Base-by-base conservation (phyloP, 2,888 invertebrate species). In the Pristionchus arcanus region DNA sequence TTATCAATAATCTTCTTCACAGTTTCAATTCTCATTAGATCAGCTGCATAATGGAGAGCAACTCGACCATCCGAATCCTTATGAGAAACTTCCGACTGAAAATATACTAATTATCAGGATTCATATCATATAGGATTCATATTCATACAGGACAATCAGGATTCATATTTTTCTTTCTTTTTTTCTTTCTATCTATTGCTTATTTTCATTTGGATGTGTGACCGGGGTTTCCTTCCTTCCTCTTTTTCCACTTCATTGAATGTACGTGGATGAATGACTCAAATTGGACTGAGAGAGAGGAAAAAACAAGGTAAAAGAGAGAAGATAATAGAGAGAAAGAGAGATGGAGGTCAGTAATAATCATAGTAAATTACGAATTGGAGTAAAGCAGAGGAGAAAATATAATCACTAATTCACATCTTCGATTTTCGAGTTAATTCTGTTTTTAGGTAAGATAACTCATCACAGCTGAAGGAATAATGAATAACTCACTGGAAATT, bases 21-120 rank as follows among this genome's bases (percentile, higher is more conserved):
- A 94, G 97, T 97, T 94, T 97, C 97, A 21, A 97, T 96, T 95
- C 96, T 96, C 91, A 95, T 93, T 91, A 96, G 96, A 92, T 97
- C 97, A 90, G 97, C 97, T 96, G 98, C 98, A 96, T 98, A 98
- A 96, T 99, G 99, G 85, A 99, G 96, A 31, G 98, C 98, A 92
- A 97, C 97, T 95, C 95, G 93, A 16, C 94, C 94, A 42, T 93
- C 93, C 13, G 93, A 92, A 87, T 95, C 94, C 71, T 89, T 85
- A 15, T 84, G 66, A 19, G 90, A 87, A 2, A 91, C 84, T 83
- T 91, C 90, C 74, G 91, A 42, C 91, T 91, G 28, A 90, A 90
- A 89, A 34, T 31, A 59, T 63, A 5, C 63, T 19, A 3, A 55
- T 55, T 55, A 15, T 55, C 19, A 21, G 21, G 15, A 15, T 53